Percentiles rank a stretch among this genome's conserved stretches.
These are phyloP conservation scores for Chaenogobius annularis DNA, from an alignment of 2,113 vertebrate genomes.

Conservation along the genomic window DNA sequence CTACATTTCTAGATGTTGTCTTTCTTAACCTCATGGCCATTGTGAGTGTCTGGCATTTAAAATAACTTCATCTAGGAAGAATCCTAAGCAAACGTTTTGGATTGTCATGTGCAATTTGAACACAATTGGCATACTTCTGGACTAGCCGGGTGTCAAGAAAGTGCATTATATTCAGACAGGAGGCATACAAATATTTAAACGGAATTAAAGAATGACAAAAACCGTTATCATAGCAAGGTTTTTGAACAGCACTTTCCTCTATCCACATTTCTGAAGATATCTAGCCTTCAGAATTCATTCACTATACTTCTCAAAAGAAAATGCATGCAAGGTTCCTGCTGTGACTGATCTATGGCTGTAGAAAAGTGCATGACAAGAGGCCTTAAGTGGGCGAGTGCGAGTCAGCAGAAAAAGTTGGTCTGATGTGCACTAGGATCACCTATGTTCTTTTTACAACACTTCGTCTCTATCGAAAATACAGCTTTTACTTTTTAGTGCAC, in stretches of 20 bases:
- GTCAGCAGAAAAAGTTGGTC: constrained; percentile 4
- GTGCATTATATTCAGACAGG: not conserved
- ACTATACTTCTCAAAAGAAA: not conserved
- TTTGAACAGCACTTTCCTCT: constrained; percentile 22
- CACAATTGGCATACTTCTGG: not conserved
- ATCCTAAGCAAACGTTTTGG: constrained; percentile 8
- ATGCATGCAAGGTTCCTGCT: constrained; percentile 6
- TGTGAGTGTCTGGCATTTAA: constrained; percentile 25
- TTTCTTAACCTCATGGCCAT: constrained; percentile 26
- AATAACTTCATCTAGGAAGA: constrained; percentile 5
- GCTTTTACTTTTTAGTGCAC: constrained; percentile 24
- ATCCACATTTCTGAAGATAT: constrained; percentile 16
- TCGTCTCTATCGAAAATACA: constrained; percentile 23
- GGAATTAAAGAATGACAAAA: not conserved
- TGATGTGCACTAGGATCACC: not conserved
- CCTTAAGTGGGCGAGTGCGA: constrained; percentile 1
- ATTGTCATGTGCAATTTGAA: no score
- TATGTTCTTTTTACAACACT: constrained; percentile 11
- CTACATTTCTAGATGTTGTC: constrained; percentile 41
- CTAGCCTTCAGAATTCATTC: constrained; percentile 15
- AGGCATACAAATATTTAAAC: not conserved
- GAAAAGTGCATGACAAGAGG: constrained; percentile 3
- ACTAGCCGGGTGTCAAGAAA: not conserved
- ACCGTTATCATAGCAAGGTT: constrained; percentile 1
- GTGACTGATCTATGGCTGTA: constrained; percentile 3